Conservation (phyloP, 2,797 vertebrate genomes). For the Coracias cyanogaster region DNA sequence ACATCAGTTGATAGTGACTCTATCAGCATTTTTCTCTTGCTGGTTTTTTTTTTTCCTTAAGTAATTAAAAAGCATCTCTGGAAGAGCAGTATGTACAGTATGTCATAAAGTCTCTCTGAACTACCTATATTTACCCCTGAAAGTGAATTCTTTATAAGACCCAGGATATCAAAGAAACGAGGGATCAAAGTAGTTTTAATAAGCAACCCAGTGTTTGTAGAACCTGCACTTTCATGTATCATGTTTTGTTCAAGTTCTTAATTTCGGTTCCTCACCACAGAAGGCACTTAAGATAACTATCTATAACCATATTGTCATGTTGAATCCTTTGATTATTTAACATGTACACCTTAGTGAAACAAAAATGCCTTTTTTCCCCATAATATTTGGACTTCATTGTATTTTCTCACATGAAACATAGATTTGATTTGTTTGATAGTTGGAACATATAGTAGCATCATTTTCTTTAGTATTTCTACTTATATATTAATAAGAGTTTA, state of each 20-base stretch:
- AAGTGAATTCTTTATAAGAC: conserved; percentile 99
- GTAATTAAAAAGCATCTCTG: conserved; percentile 85
- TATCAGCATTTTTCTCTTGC: conserved; percentile 67
- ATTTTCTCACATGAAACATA: conserved; percentile 63
- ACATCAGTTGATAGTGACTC: conserved; percentile 51
- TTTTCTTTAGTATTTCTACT: conserved; percentile 31
- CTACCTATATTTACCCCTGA: conserved; percentile 99
- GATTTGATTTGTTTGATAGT: conserved; percentile 62
- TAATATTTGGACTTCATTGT: conserved; percentile 72
- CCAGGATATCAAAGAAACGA: conserved; percentile 95
- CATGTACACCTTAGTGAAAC: conserved; percentile 88
- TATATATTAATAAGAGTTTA: not conserved
- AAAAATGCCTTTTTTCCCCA: conserved; percentile 77
- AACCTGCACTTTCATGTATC: conserved; percentile 92
- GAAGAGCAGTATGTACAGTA: conserved; percentile 87
- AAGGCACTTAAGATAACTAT: conserved; percentile 92
- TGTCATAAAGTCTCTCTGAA: conserved; percentile 98
- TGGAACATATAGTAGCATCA: not conserved
- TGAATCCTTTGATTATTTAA: conserved; percentile 93
- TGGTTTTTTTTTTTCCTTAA: conserved; percentile 48
- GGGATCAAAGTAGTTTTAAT: conserved; percentile 99
- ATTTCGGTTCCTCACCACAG: conserved; percentile 86
- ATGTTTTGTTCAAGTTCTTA: conserved; percentile 89
- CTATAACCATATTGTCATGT: conserved; percentile 92
- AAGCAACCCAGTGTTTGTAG: conserved; percentile 96